Evolutionary conservation across 2,113 vertebrate genomes (phyloP), one percentile per base, ranked within the genome.

Genomic region (Perca flavescens): DNA sequence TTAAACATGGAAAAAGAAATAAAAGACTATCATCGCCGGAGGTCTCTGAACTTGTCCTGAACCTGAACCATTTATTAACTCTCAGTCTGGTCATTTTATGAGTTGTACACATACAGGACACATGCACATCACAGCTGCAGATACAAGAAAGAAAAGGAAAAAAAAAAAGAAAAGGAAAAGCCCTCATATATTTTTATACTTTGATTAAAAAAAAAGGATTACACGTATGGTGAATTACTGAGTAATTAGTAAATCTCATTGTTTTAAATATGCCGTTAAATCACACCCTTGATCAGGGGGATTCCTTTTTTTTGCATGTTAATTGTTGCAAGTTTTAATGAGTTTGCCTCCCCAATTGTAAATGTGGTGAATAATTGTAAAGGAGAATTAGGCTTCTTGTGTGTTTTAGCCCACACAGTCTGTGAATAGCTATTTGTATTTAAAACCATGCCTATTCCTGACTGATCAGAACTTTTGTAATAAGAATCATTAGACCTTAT

Each of bases 11-110:
- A n/a, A 25, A 83, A 86, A 58, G 11, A 74, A 82, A 75, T 52
- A 58, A 53, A 73, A 79, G 70, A 87, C 77, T 67, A 72, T 91
- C 90, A 88, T 89, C 91, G 83, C 82, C 52, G 40, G 82, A 90
- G 79, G 82, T 86, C 80, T 91, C 81, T 85, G 89, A 89, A 83
- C 88, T 73, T 84, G 88, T 88, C 77, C 71, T 91, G 47, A 89
- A 92, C 88, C 83, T 83, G 84, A 87, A 86, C 69, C 81, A 79
- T 86, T 89, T 88, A 92, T 89, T 77, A 79, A 63, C 76, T 53
- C 68, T 86, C 85, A 43, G 80, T 73, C 86, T 68, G 80, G 80
- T n/a, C 70, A 19, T 56, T 73, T 3, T 12, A 52, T 50, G 79
- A 93, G 92, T 90, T 5, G 3, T 17, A 31, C 11, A 67, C 3